A percentile compares a stretch with the other conserved stretches of the same genome.
Evolutionary conservation across 1,140 invertebrate species (phyloP).

Genomic region (Formica selysi): DNA sequence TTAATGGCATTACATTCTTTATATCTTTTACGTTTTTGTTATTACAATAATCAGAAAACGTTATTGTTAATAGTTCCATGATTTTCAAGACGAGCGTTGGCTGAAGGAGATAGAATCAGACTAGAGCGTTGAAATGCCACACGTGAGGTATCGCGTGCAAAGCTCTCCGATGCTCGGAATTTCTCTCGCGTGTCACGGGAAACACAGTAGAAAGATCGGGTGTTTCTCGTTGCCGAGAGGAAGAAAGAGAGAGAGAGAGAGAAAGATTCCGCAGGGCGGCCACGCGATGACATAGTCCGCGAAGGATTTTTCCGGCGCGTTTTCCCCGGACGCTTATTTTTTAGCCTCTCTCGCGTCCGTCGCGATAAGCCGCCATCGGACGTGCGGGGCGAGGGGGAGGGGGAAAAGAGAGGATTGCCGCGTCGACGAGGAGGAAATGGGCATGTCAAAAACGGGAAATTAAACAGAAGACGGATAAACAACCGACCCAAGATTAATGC

Average conservation of each 20-base stretch:
- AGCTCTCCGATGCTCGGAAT: conserved; percentile 28
- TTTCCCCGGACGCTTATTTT: conserved; percentile 33
- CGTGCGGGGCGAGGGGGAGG: neutral
- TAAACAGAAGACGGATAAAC: conserved; percentile 85
- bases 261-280: conserved; percentile 17
- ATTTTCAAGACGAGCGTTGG: neutral
- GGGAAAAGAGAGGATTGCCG: neutral
- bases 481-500: conserved; percentile 79
- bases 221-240: neutral
- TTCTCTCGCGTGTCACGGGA: conserved; percentile 46
- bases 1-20: neutral
- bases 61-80: neutral
- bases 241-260: neutral
- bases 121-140: neutral
- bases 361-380: conserved; percentile 49
- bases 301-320: conserved; percentile 59
- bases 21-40: neutral
- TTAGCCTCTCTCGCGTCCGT: conserved; percentile 16
- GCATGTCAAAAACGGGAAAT: conserved; percentile 83
- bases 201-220: conserved; percentile 28
- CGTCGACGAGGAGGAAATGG: conserved; percentile 78
- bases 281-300: conserved; percentile 42
- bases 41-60: neutral
- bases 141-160: conserved; percentile 50
- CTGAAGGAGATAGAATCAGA: neutral